Conservation (phyloP, 2,888 invertebrate genomes). For the Augochlorella aurata region DNA sequence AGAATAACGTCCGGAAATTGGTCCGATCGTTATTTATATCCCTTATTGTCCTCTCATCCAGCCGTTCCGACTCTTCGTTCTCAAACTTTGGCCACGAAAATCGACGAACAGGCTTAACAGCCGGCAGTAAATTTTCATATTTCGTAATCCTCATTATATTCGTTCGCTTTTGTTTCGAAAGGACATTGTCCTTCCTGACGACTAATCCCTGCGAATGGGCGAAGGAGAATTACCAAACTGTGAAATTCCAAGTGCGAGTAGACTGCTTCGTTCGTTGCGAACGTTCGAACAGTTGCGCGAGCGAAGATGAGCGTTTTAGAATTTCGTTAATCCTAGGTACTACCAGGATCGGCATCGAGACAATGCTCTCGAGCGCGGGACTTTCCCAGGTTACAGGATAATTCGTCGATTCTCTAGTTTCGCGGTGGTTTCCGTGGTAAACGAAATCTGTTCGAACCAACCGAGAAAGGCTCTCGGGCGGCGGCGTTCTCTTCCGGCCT, state of each 20-base stretch:
- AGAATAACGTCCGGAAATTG: constrained; percentile 14
- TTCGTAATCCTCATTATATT: background rate
- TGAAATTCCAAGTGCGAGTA: too few relatives aligned
- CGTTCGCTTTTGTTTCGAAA: background rate
- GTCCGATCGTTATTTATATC: constrained; percentile 27
- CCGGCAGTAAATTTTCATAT: background rate
- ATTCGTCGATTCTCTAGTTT: background rate
- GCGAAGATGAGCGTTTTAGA: background rate
- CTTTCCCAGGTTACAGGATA: background rate
- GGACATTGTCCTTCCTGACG: too few relatives aligned
- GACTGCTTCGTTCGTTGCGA: background rate
- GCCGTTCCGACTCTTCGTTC: too few relatives aligned
- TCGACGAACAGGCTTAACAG: background rate
- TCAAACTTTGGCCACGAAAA: background rate
- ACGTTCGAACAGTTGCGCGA: background rate
- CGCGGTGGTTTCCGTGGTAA: constrained; percentile 1
- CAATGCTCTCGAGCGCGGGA: background rate
- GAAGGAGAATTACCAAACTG: too few relatives aligned
- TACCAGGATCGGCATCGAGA: background rate
- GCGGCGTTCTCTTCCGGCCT: background rate
- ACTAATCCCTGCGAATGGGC: too few relatives aligned
- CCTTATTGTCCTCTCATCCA: background rate
- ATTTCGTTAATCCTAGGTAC: background rate
- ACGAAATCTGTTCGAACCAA: background rate
- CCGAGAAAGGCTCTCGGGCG: background rate